A percentile compares a stretch with the other conserved stretches of the same genome.
phyloP scores from a whole-genome alignment of 2,797 vertebrate species.

The Myotis pilosus region DNA sequence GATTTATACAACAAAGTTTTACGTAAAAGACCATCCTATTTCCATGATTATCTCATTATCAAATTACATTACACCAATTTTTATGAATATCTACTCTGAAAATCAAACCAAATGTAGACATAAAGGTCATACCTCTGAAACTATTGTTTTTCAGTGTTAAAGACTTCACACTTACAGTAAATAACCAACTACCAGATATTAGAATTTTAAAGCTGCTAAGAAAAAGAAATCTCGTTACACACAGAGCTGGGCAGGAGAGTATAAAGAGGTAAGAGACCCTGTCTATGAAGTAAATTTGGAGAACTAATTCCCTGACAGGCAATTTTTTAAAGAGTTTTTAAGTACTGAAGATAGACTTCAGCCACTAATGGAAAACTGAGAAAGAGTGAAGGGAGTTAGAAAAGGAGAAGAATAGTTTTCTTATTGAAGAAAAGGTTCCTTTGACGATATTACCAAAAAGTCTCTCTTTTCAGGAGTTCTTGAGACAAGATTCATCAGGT shows the following conservation, averaged over 20 bases:
- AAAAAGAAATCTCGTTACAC: background rate
- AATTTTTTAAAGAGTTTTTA: background rate
- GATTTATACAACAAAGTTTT: background rate
- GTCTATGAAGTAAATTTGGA: background rate
- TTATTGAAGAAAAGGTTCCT: background rate
- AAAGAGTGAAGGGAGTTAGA: background rate
- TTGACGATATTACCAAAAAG: background rate
- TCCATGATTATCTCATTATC: background rate
- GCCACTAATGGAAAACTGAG: background rate
- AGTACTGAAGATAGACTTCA: background rate
- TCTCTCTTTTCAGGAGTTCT: conserved; percentile 17
- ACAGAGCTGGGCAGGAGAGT: background rate
- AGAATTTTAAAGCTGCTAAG: background rate
- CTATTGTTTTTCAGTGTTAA: conserved; percentile 11
- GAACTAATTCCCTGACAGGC: background rate
- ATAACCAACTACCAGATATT: background rate
- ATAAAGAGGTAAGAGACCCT: background rate
- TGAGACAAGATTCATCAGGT: background rate
- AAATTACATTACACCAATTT: background rate
- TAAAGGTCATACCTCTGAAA: background rate
- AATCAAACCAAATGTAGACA: conserved; percentile 8
- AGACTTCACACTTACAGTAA: background rate
- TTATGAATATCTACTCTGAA: background rate
- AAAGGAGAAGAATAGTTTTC: background rate
- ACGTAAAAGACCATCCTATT: background rate